Evolutionary conservation across 2,797 vertebrate genomes (phyloP), one percentile per base, ranked within the genome.

Genomic region (Melanotaenia parkinsoni): DNA sequence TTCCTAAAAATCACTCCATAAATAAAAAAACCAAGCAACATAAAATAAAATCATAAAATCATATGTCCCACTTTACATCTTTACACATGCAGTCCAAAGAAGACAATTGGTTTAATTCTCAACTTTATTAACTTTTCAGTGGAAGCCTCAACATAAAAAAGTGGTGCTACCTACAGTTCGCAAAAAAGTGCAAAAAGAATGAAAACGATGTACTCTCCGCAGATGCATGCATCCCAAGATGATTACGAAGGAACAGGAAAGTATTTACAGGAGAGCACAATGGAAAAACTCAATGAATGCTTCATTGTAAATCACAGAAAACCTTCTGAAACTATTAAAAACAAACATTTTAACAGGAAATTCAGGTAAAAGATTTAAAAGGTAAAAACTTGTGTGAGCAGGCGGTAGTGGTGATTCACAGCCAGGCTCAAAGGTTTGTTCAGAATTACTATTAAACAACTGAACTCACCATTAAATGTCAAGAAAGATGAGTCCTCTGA

Each of bases 91-190:
- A 10, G 4, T 56, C 12, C 33, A 63, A 72, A 76, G 43, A 71
- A 16, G 10, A 83, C 63, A 45, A 35, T 59, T 37, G 3, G 26
- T 57, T 16, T 45, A 63, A 26, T 51, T 69, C n/a, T 81, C n/a
- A 50, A 83, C 14, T 86, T 82, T 89, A 88, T 88, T 79, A 67
- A 84, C 50, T 4, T 70, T 70, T 83, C 70, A 75, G 76, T 67
- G 62, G 65, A 72, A 64, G 47, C 37, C 61, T 86, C 24, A 66
- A 77, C 60, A 80, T 80, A 67, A 83, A 90, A 75, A 77, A 74
- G 57, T 77, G 67, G 60, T 76, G 78, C 72, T 62, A 66, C 71
- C 79, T 81, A 82, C 76, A 67, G 70, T 63, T 37, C 58, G 51
- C 58, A 63, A 78, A 51, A 51, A 79, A 32, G 59, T 80, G 64